Percentiles rank a stretch among this genome's conserved stretches.
These are phyloP conservation scores for Thrips palmi DNA, from an alignment of 1,140 invertebrate genomes.

Conservation along the genomic window DNA sequence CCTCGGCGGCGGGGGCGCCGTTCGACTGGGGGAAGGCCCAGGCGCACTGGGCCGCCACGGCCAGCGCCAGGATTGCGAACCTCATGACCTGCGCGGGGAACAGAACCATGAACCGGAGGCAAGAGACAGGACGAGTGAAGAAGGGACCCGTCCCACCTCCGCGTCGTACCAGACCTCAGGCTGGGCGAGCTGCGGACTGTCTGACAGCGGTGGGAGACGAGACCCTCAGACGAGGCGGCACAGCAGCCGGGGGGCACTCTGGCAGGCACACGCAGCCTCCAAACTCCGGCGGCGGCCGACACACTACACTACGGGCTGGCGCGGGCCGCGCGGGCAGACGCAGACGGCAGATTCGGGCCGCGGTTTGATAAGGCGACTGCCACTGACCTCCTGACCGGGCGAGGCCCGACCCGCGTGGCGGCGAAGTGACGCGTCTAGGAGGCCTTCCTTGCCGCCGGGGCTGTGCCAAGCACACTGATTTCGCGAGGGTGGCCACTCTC, in stretches of 20 bases:
- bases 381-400: too few relatives aligned
- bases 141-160: not conserved
- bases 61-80: conserved; percentile 17
- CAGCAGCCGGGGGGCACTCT: not conserved
- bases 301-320: too few relatives aligned
- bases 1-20: too few relatives aligned
- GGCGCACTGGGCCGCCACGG: conserved; percentile 21
- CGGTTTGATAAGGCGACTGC: too few relatives aligned
- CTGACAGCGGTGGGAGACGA: not conserved
- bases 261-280: too few relatives aligned
- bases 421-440: too few relatives aligned
- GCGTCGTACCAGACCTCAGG: conserved; percentile 4
- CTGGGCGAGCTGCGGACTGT: conserved; percentile 6
- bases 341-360: too few relatives aligned
- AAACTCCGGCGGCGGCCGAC: not conserved
- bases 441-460: too few relatives aligned
- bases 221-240: not conserved
- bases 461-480: too few relatives aligned
- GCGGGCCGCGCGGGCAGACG: too few relatives aligned
- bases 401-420: too few relatives aligned
- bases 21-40: conserved; percentile 30
- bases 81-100: conserved; percentile 3
- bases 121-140: not conserved
- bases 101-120: not conserved
- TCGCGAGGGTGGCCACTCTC: too few relatives aligned